Percentiles rank a stretch among this genome's conserved stretches.
phyloP scores from a whole-genome alignment of 23 tunicate genomes.

The Botrylloides violaceus region DNA sequence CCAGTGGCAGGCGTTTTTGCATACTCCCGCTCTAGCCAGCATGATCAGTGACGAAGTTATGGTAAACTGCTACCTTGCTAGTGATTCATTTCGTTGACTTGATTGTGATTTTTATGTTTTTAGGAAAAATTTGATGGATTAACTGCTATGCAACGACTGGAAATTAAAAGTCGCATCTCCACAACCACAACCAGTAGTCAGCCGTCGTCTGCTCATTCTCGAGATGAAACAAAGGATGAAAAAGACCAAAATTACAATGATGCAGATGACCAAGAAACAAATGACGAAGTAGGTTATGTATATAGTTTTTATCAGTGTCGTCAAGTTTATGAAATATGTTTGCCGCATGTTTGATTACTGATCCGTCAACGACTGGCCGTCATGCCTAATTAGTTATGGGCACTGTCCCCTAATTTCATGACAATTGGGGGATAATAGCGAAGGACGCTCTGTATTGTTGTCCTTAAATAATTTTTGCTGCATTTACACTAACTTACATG shows the following conservation, averaged over 20 bases:
- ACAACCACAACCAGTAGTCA: neutral
- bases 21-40: conserved; percentile 79
- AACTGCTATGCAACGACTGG: conserved; percentile 50
- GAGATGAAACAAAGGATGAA: conserved; percentile 5
- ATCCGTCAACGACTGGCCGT: too few relatives aligned
- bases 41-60: conserved; percentile 68
- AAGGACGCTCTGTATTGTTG: too few relatives aligned
- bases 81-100: neutral
- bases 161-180: conserved; percentile 31
- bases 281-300: conserved; percentile 3
- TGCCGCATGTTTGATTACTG: too few relatives aligned
- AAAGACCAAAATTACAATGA: neutral
- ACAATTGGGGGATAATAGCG: too few relatives aligned
- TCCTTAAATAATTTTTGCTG: too few relatives aligned
- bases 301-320: too few relatives aligned
- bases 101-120: neutral
- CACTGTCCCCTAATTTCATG: too few relatives aligned
- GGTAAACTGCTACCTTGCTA: conserved; percentile 23
- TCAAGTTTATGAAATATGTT: too few relatives aligned
- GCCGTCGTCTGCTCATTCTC: conserved; percentile 4
- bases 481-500: too few relatives aligned
- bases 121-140: conserved; percentile 46
- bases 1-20: conserved; percentile 76
- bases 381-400: too few relatives aligned
- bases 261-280: neutral